Conservation (phyloP, 2,113 vertebrate species). For the Cyanoderma ruficeps region DNA sequence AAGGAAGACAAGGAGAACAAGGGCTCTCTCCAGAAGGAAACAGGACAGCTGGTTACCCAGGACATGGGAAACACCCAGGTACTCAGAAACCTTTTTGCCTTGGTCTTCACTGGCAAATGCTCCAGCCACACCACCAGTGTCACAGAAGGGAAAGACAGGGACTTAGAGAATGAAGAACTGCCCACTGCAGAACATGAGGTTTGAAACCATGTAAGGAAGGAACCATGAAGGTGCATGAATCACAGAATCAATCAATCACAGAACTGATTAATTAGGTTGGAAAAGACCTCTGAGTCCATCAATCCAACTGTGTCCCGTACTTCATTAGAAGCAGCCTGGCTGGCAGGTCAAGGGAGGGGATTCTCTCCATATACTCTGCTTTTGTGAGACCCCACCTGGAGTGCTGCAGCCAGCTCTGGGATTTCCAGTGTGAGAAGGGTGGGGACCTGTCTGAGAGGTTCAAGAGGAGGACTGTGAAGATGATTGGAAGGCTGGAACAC, state of each 20-base stretch:
- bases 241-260: background rate
- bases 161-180: background rate
- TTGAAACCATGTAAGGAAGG: background rate
- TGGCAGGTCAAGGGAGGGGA: background rate
- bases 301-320: too few relatives aligned
- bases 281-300: background rate
- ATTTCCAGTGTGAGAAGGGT: background rate
- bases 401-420: background rate
- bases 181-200: background rate
- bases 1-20: background rate
- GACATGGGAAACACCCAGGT: background rate
- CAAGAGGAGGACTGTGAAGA: background rate
- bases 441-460: background rate
- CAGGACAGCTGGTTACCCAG: background rate
- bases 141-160: background rate
- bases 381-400: background rate
- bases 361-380: background rate
- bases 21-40: background rate
- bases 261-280: background rate
- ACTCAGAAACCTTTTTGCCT: background rate
- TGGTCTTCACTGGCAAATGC: background rate
- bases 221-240: background rate
- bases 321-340: background rate
- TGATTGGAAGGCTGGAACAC: background rate
- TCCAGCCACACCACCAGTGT: background rate